Evolutionary conservation across 2,797 vertebrate species (phyloP), one percentile per base, ranked within the genome.

Genomic region (Takifugu ocellatus): DNA sequence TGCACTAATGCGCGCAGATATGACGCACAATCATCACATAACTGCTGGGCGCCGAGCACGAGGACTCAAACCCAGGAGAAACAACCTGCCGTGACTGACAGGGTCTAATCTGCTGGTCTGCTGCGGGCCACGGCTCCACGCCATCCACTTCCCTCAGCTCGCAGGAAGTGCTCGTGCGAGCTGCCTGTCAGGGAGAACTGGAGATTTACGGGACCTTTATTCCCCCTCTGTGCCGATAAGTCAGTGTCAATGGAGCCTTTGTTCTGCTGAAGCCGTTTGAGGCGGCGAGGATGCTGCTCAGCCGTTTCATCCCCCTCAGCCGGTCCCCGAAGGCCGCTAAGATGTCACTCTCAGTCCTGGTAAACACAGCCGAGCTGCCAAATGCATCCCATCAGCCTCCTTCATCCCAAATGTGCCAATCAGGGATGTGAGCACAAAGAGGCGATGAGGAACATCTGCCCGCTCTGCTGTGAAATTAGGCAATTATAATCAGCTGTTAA

Each of bases 131-230:
- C 26, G 42, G 17, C 7, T 21, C 21, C 21, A 21, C 21, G 21
- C 21, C 21, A 21, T 21, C 21, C 21, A 21, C 21, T 21, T 21
- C 21, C 21, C 21, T 21, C 21, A 21, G 21, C 21, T n/a, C 56
- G 12, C 6, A 5, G 56, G 11, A 66, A 55, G 61, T 65, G 64
- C 66, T 51, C 63, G 12, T 47, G 50, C 56, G 61, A 70, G 54
- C 59, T 66, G 60, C 48, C 29, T 31, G 56, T 45, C 29, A 31
- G 29, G 48, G 17, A 57, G 56, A 52, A 7, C 27, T 26, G 63
- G 29, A 73, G 49, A 75, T 79, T 63, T 59, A 68, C 27, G 31
- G 3, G 69, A 46, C 27, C 46, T 61, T 66, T 47, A 42, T 52
- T 60, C 5, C 36, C 55, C 45, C 58, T 66, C 42, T 55, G 44